Percentiles rank a stretch among this genome's conserved stretches.
Conservation (phyloP, 64 coral and sea anemone species). For the Montipora foliosa region DNA sequence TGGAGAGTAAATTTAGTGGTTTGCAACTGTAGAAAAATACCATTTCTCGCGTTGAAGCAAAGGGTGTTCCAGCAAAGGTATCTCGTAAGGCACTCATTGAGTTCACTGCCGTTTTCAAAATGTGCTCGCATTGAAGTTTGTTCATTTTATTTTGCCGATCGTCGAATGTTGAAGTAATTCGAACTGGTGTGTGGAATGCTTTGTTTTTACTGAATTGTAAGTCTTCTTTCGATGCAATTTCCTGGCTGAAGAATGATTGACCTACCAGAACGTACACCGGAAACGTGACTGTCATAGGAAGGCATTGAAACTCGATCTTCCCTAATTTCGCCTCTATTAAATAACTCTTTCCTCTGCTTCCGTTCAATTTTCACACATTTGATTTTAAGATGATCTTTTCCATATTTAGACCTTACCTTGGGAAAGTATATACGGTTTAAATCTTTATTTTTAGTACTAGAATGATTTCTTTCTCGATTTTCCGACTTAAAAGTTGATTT, state of each 20-base stretch:
- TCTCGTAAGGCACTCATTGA: not conserved
- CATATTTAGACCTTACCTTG: constrained; percentile 9
- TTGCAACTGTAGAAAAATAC: not conserved
- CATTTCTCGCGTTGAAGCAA: not conserved
- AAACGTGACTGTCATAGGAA: constrained; percentile 17
- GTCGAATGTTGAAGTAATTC: not conserved
- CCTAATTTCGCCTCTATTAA: not conserved
- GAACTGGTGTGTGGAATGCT: not conserved
- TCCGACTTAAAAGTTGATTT: not conserved
- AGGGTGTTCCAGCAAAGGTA: not conserved
- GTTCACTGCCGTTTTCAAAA: not conserved
- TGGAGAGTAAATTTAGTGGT: not conserved
- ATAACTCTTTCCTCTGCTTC: not conserved
- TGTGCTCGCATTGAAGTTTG: not conserved
- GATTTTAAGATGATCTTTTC: not conserved
- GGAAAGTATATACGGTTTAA: not conserved
- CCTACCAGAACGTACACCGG: constrained; percentile 5
- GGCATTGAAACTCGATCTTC: not conserved
- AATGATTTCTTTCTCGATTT: not conserved
- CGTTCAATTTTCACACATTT: not conserved
- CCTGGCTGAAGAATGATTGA: not conserved
- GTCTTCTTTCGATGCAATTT: not conserved
- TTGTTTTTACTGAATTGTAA: not conserved
- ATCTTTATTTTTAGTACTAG: not conserved
- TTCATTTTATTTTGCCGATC: not conserved